A percentile compares a stretch with the other conserved stretches of the same genome.
These are phyloP conservation scores for Phasia obesa DNA, from an alignment of 2,888 invertebrate species.

Conservation along the genomic window DNA sequence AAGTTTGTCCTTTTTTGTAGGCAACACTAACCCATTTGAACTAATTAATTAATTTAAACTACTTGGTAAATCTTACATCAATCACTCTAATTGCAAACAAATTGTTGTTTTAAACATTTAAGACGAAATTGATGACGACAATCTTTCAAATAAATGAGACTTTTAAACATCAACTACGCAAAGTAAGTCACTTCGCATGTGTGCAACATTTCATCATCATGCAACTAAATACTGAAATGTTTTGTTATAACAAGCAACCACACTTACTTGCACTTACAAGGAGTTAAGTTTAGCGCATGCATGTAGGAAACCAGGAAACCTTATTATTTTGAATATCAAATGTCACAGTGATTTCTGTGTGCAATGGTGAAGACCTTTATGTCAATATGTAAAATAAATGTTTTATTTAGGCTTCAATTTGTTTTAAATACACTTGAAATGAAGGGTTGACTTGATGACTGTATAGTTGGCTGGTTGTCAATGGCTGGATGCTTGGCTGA, in stretches of 20 bases:
- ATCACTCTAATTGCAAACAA: constrained; percentile 24
- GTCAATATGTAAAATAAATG: constrained; percentile 12
- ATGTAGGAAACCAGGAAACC: constrained; percentile 17
- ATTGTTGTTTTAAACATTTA: constrained; percentile 11
- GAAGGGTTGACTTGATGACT: constrained; percentile 13
- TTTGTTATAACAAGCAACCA: background rate
- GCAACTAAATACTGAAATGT: too few species aligned
- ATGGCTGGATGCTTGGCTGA: background rate
- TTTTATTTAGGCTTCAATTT: constrained; percentile 32
- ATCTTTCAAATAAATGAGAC: constrained; percentile 58
- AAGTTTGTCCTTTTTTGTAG: too few species aligned
- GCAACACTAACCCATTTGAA: too few species aligned
- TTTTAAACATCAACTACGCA: constrained; percentile 40
- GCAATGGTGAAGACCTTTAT: constrained; percentile 26
- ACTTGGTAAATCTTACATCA: constrained; percentile 40
- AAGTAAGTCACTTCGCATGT: background rate
- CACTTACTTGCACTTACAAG: background rate
- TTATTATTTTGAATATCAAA: constrained; percentile 43
- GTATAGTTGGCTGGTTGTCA: background rate
- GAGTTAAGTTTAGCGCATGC: background rate
- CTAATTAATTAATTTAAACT: too few species aligned
- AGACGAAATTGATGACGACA: constrained; percentile 50
- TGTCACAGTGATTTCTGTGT: constrained; percentile 16
- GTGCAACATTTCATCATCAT: background rate
- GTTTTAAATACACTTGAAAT: background rate